Evolutionary conservation across 2,113 vertebrate genomes (phyloP), one percentile per base, ranked within the genome.

Genomic region (Excalfactoria chinensis): DNA sequence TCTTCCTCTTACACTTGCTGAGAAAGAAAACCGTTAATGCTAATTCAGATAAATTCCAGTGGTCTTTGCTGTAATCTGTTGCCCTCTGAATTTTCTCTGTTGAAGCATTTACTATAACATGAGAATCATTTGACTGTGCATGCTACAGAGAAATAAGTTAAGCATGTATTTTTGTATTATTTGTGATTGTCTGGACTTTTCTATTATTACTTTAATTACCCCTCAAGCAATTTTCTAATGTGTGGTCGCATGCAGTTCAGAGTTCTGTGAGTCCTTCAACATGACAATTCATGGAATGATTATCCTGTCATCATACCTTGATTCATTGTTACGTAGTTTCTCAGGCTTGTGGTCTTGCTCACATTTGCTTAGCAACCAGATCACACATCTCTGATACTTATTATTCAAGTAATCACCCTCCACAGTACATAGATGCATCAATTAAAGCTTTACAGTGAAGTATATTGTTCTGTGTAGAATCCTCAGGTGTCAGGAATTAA

Each of bases 171-270:
- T 64, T 95, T 86, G 81, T 81, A 58, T 67, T 87, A 58, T 64
- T 87, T 93, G 53, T 73, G 77, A 85, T 23, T 91, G 67, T 63
- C 60, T 90, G 44, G 55, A 79, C 44, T 68, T 78, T 30, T 82
- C 23, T 76, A 70, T 92, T 94, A 85, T 90, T 93, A 91, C 93
- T 96, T 97, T 98, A 98, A 98, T 98, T 97, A 96, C 76, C 72
- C 63, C 76, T 95, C 96, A 84, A 91, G 66, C 87, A 95, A 49
- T 95, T 77, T 94, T 90, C 84, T 88, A 79, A 51, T 89, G 51
- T 78, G 75, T 84, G 92, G 80, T 95, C 74, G 12, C 95, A 77
- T 90, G 59, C 89, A 93, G 92, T 93, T 96, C 89, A 96, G 88
- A 96, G 87, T 95, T 97, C 87, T 96, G 53, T 12, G 34, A 96